Evolutionary conservation across 2,888 invertebrate species (phyloP).

Genomic region (Ellobium chinense): DNA sequence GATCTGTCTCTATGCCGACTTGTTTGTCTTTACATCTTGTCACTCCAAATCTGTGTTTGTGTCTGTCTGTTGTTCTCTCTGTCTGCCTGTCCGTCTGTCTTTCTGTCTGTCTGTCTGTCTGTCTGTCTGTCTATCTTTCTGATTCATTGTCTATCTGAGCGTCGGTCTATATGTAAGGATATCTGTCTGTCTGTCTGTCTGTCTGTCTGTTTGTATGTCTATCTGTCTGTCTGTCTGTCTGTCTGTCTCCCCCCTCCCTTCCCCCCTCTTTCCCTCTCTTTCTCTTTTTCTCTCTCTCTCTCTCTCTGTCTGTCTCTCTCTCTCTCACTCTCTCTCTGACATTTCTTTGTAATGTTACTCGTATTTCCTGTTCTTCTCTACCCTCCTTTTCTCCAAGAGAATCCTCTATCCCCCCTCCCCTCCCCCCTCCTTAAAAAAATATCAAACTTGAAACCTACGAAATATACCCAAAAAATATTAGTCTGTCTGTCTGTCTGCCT

Average conservation of each 20-base stretch:
- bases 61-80: neutral
- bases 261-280: neutral
- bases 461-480: no score
- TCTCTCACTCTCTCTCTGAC: neutral
- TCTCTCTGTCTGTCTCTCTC: neutral
- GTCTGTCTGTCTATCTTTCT: neutral
- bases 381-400: no score
- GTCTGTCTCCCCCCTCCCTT: slow-evolving; percentile 1
- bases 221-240: neutral
- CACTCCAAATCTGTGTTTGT: neutral
- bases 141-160: neutral
- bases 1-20: no score
- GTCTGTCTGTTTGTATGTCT: neutral
- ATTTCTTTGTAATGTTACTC: no score
- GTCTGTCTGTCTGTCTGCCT: no score
- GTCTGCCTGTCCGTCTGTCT: neutral
- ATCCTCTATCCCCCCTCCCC: no score
- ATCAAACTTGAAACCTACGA: no score
- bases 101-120: neutral
- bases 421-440: no score
- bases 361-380: no score
- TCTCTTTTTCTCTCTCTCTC: neutral
- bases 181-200: neutral
- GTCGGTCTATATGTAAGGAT: neutral
- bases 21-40: no score